A percentile compares a stretch with the other conserved stretches of the same genome.
These are phyloP conservation scores for Eueremaeus valkanovi DNA, from an alignment of 2,888 invertebrate species.

Conservation along the genomic window DNA sequence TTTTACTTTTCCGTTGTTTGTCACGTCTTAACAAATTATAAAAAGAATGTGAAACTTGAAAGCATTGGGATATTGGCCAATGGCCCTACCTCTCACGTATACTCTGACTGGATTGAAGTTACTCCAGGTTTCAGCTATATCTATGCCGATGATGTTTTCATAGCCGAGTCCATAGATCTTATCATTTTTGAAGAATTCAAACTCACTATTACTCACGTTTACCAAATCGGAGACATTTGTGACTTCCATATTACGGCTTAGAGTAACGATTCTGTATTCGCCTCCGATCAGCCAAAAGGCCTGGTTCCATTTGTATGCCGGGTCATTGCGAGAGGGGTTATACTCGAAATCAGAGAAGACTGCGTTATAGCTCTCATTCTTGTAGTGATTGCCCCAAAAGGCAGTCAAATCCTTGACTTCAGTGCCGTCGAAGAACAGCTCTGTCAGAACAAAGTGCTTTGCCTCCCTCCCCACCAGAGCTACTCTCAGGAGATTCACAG, in stretches of 20 bases:
- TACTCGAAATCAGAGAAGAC: not conserved
- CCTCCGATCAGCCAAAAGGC: not conserved
- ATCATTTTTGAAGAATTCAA: not conserved
- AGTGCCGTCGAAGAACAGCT: not conserved
- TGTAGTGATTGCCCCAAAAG: not conserved
- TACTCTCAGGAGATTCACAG: not conserved
- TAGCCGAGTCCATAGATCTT: not conserved
- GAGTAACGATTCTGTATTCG: not conserved
- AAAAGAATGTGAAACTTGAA: not conserved
- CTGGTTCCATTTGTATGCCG: too few relatives aligned
- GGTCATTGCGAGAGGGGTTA: too few relatives aligned
- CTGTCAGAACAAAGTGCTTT: not conserved
- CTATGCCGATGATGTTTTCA: not conserved
- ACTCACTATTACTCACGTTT: not conserved
- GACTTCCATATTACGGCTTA: not conserved
- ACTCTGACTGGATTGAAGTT: not conserved
- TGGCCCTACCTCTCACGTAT: constrained; percentile 1
- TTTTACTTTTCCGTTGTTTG: not conserved
- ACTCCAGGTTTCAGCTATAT: not conserved
- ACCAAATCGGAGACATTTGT: not conserved
- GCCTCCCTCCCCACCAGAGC: not conserved
- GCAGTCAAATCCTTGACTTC: not conserved
- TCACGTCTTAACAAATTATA: not conserved
- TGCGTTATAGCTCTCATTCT: not conserved
- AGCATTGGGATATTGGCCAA: not conserved